Evolutionary conservation across 2,888 invertebrate species (phyloP).

Genomic region (Acanthosoma haemorrhoidale): DNA sequence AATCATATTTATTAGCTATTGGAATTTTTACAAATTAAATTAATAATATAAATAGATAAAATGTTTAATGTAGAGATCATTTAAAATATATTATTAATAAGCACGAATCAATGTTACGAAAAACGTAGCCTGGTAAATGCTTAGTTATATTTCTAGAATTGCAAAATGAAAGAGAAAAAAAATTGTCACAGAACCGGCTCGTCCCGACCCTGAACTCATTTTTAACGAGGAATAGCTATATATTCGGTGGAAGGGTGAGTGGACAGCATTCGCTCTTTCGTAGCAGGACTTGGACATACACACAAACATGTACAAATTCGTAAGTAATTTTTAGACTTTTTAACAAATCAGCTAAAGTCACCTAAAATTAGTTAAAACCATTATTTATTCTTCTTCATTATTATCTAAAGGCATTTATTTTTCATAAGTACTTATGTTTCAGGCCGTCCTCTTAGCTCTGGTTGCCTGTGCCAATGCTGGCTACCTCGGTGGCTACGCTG

Average conservation of each 20-base stretch:
- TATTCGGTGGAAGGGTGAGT: background rate
- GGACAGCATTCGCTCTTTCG: background rate
- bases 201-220: background rate
- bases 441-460: constrained; percentile 47
- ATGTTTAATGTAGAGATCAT: too few relatives aligned
- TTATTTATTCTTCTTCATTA: background rate
- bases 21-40: too few relatives aligned
- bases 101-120: too few relatives aligned
- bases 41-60: too few relatives aligned
- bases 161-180: too few relatives aligned
- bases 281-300: background rate
- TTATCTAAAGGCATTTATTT: background rate
- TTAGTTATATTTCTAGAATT: too few relatives aligned
- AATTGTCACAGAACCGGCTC: background rate
- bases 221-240: background rate
- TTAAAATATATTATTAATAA: too few relatives aligned
- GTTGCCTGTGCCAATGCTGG: constrained; percentile 45
- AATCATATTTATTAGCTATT: too few relatives aligned
- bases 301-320: background rate
- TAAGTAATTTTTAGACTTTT: background rate
- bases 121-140: too few relatives aligned
- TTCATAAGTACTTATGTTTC: background rate
- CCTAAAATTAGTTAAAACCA: too few relatives aligned
- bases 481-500: constrained; percentile 42
- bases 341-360: too few relatives aligned